Percentiles rank a stretch among this genome's conserved stretches.
Conservation (phyloP, 2,113 vertebrate species). For the Plecotus auritus region DNA sequence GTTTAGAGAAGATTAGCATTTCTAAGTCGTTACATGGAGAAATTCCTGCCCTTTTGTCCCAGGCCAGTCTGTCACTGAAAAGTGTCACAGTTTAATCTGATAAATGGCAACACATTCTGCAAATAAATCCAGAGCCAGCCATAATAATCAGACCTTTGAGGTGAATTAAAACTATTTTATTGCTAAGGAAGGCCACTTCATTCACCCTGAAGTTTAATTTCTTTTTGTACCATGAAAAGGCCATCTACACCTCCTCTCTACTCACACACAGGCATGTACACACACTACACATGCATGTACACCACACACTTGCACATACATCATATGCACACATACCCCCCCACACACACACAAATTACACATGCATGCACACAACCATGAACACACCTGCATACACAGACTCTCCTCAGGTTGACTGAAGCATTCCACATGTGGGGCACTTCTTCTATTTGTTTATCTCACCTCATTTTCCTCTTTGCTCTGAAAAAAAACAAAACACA, state of each 20-base stretch:
- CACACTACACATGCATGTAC: accelerated
- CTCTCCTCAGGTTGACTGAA: accelerated
- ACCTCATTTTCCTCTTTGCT: accelerated
- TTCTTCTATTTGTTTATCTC: background rate
- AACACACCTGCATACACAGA: too few species aligned
- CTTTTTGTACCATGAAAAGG: background rate
- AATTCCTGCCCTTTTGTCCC: background rate
- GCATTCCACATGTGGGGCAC: background rate
- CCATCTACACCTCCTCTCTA: accelerated
- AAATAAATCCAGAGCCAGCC: slow-evolving; percentile 11
- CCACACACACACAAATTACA: background rate
- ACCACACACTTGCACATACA: background rate
- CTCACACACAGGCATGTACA: too few species aligned
- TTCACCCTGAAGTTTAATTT: background rate
- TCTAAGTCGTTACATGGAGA: background rate
- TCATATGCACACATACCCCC: background rate
- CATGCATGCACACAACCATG: background rate
- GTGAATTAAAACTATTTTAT: background rate
- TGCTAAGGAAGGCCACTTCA: background rate
- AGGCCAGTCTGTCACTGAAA: background rate
- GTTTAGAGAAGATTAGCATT: background rate
- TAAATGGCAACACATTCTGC: background rate
- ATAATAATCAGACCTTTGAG: background rate
- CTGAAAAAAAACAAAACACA: background rate
- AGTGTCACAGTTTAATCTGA: slow-evolving; percentile 1